Conservation (phyloP, 2,113 vertebrate species). For the Tupaia chinensis region DNA sequence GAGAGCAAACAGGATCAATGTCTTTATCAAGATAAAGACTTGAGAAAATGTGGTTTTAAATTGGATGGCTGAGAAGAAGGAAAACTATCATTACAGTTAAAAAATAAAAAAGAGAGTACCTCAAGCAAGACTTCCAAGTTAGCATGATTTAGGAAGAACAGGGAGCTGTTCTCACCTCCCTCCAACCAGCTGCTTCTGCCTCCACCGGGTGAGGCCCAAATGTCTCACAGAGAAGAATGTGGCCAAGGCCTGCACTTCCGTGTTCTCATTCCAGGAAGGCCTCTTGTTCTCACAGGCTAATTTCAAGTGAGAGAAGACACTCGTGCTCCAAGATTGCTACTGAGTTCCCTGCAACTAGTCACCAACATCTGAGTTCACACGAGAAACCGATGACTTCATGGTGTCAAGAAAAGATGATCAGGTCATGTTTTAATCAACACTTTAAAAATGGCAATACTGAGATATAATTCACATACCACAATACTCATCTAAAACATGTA, state of each 20-base stretch:
- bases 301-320: neutral
- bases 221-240: neutral
- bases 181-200: neutral
- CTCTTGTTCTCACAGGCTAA: neutral
- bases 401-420: conserved; percentile 19
- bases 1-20: neutral
- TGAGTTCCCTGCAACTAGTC: neutral
- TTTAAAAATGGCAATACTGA: neutral
- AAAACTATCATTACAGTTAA: neutral
- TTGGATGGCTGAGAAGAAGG: neutral
- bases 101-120: neutral
- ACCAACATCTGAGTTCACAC: neutral
- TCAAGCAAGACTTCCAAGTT: neutral
- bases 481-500: neutral
- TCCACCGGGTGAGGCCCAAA: neutral
- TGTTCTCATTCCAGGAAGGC: neutral
- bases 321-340: neutral
- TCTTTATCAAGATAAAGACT: neutral
- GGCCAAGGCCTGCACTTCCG: neutral
- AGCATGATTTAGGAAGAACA: neutral
- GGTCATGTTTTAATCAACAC: conserved; percentile 20
- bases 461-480: neutral
- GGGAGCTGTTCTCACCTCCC: neutral
- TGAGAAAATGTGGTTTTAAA: neutral
- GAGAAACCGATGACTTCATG: neutral